Evolutionary conservation across 2,113 vertebrate species (phyloP).

Genomic region (Phaethornis superciliosus): DNA sequence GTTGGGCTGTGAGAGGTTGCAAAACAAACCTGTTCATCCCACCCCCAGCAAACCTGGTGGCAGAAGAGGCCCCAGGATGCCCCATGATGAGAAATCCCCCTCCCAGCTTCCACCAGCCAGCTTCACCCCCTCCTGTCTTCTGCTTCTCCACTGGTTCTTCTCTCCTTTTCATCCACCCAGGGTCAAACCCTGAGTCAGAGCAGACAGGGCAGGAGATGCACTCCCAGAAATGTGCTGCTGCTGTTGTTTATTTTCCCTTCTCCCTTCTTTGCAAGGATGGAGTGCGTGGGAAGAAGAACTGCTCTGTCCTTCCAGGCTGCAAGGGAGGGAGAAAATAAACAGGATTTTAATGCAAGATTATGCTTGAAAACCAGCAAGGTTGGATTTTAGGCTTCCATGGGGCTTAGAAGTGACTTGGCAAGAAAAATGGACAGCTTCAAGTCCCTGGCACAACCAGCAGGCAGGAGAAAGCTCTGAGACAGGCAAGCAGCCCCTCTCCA

Average conservation of each 20-base stretch:
- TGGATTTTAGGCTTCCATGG: not conserved
- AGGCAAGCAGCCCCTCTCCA: not conserved
- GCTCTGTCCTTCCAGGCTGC: not conserved
- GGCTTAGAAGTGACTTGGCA: not conserved
- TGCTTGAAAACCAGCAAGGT: not conserved
- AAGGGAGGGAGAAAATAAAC: not conserved
- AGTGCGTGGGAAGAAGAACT: not conserved
- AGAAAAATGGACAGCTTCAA: not conserved
- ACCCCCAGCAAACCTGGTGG: not conserved
- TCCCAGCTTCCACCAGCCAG: rapidly evolving
- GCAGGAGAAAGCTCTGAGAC: not conserved
- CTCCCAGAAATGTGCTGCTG: not conserved
- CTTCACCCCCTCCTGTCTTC: rapidly evolving
- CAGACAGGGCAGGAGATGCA: not conserved
- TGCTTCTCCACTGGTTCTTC: not conserved
- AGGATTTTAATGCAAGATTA: not conserved
- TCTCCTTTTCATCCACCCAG: not conserved
- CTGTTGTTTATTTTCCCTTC: not conserved
- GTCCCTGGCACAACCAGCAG: not conserved
- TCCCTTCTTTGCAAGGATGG: not conserved
- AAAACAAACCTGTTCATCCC: not conserved
- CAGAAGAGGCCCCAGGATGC: not conserved
- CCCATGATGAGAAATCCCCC: not conserved
- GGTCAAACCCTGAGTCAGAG: not conserved
- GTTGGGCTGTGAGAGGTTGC: not conserved